These are phyloP conservation scores for Antitype chi DNA, from an alignment of 2,888 invertebrate species.

Conservation along the genomic window DNA sequence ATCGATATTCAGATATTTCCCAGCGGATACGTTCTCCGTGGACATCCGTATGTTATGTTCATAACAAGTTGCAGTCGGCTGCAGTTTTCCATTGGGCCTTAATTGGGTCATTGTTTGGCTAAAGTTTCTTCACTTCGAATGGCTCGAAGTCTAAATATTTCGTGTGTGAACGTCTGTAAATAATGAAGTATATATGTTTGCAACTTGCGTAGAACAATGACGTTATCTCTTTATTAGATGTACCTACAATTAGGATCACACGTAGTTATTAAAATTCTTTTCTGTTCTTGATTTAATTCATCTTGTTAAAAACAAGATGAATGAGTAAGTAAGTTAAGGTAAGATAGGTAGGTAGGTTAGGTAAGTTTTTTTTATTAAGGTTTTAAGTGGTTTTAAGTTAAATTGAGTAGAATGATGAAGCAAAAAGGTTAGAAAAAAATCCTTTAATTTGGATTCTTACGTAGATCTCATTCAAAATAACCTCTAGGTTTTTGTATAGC, in stretches of 20 bases:
- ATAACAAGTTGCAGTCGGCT: conserved; percentile 53
- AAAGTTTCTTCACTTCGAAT: conserved; percentile 26
- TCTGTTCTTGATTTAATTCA: conserved; percentile 10
- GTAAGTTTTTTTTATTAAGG: too few species aligned
- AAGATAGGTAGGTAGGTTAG: too few species aligned
- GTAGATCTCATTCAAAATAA: conserved; percentile 15
- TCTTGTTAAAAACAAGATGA: not conserved
- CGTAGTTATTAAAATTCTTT: conserved; percentile 41
- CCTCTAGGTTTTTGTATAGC: not conserved
- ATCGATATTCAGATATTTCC: conserved; percentile 76
- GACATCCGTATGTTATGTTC: conserved; percentile 55
- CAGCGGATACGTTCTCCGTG: conserved; percentile 56
- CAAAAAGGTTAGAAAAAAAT: conserved; percentile 20
- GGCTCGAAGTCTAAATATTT: conserved; percentile 18
- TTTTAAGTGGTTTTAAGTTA: too few species aligned
- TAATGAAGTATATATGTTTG: conserved; percentile 34
- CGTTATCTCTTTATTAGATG: conserved; percentile 30
- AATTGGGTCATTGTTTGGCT: conserved; percentile 53
- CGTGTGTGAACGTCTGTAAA: conserved; percentile 46
- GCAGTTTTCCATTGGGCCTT: conserved; percentile 43
- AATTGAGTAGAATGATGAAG: too few species aligned
- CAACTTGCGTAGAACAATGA: conserved; percentile 47
- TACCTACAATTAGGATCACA: conserved; percentile 47
- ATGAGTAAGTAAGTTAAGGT: too few species aligned
- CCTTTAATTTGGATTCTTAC: not conserved